A percentile compares a stretch with the other conserved stretches of the same genome.
Evolutionary conservation across 1,140 invertebrate species (phyloP).

Genomic region (Drosophila quadrilineata): DNA sequence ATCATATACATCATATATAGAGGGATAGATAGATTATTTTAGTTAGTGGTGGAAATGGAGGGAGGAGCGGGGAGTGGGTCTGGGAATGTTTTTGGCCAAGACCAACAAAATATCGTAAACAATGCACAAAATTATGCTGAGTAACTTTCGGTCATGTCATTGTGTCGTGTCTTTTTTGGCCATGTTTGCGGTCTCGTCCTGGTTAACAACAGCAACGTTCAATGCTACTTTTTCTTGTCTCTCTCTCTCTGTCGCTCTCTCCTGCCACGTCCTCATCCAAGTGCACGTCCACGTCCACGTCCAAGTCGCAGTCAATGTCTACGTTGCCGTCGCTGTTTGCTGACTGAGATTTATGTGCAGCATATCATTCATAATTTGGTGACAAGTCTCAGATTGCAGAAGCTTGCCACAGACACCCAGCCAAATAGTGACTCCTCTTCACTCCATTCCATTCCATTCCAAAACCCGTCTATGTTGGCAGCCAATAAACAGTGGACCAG

Average conservation of each 20-base stretch:
- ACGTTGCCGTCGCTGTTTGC: conserved; percentile 60
- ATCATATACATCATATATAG: too few species aligned
- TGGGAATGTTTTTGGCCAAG: conserved; percentile 21
- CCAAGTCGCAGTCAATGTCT: conserved; percentile 35
- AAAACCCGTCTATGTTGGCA: neutral
- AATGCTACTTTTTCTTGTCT: conserved; percentile 8
- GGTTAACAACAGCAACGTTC: conserved; percentile 53
- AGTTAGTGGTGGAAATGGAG: conserved; percentile 22
- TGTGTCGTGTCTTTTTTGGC: conserved; percentile 6
- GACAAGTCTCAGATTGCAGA: conserved; percentile 73
- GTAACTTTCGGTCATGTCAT: conserved; percentile 65
- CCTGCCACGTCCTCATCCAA: conserved; percentile 19
- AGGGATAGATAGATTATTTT: too few species aligned
- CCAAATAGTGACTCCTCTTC: neutral
- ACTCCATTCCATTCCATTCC: neutral
- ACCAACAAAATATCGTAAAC: conserved; percentile 55
- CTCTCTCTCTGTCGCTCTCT: too few species aligned
- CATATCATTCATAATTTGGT: conserved; percentile 80
- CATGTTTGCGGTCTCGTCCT: conserved; percentile 20
- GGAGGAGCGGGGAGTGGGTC: conserved; percentile 9
- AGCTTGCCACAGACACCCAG: conserved; percentile 15
- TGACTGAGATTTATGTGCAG: conserved; percentile 78
- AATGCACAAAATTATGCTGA: conserved; percentile 70
- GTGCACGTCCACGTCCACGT: conserved; percentile 34
- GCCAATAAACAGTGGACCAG: neutral